Conservation (phyloP, 1,140 invertebrate genomes). For the Listronotus bonariensis region DNA sequence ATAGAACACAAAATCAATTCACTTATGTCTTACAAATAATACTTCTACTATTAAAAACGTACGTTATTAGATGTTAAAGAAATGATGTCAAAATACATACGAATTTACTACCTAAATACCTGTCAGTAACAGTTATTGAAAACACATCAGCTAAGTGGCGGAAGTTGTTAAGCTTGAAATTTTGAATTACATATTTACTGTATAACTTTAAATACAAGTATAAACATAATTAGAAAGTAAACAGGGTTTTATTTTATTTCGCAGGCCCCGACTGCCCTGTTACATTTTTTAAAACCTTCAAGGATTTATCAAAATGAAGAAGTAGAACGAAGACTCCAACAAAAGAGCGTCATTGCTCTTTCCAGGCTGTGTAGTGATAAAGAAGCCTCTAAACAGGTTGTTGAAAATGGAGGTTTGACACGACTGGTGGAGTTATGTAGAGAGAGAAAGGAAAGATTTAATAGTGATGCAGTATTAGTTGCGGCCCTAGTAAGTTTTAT, state of each 20-base stretch:
- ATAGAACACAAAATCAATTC: too few relatives aligned
- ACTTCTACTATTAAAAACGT: too few relatives aligned
- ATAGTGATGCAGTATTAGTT: constrained; percentile 75
- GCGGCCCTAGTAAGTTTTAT: constrained; percentile 71
- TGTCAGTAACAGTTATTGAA: too few relatives aligned
- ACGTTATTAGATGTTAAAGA: too few relatives aligned
- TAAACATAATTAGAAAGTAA: not conserved
- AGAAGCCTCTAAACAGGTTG: constrained; percentile 73
- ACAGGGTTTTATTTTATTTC: constrained; percentile 45
- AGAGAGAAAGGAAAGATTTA: constrained; percentile 69
- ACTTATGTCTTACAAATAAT: too few relatives aligned
- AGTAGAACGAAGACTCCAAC: constrained; percentile 74
- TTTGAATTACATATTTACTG: too few relatives aligned
- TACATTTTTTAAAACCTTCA: constrained; percentile 77
- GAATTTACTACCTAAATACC: too few relatives aligned
- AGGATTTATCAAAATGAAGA: constrained; percentile 65
- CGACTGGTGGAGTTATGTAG: constrained; percentile 74
- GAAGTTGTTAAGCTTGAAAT: too few relatives aligned
- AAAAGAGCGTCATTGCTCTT: constrained; percentile 84
- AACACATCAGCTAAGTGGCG: too few relatives aligned
- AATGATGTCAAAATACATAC: too few relatives aligned
- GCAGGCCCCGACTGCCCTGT: constrained; percentile 70
- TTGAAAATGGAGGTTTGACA: constrained; percentile 75
- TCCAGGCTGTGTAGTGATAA: constrained; percentile 78
- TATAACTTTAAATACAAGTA: too few relatives aligned